These are phyloP conservation scores for Zoanthus gigantus DNA, from an alignment of 92 coral and sea anemone species.

Conservation along the genomic window DNA sequence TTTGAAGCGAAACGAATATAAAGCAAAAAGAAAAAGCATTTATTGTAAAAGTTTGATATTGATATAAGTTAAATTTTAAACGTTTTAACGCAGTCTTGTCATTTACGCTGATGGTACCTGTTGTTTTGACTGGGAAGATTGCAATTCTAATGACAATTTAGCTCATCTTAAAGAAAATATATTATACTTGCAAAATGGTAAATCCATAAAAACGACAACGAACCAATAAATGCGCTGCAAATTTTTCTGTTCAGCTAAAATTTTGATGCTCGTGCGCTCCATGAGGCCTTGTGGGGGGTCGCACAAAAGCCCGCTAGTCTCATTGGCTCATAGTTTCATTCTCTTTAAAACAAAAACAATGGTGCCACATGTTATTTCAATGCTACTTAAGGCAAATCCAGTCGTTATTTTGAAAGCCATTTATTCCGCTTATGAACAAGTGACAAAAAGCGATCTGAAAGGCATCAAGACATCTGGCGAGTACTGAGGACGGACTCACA, in stretches of 20 bases:
- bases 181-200: constrained; percentile 49
- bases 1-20: not conserved
- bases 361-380: constrained; percentile 96
- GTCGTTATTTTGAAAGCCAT: constrained; percentile 87
- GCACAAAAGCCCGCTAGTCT: constrained; percentile 46
- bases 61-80: not conserved
- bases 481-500: constrained; percentile 48
- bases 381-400: constrained; percentile 77
- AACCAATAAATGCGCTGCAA: constrained; percentile 75
- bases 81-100: not conserved
- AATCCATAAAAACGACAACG: constrained; percentile 41
- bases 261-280: constrained; percentile 60
- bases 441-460: constrained; percentile 81
- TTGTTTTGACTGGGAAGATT: constrained; percentile 64
- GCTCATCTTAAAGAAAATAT: constrained; percentile 64
- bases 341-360: constrained; percentile 90
- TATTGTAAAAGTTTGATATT: not conserved
- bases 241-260: constrained; percentile 55
- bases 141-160: constrained; percentile 73
- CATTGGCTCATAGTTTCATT: constrained; percentile 84
- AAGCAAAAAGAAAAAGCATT: not conserved
- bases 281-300: constrained; percentile 80
- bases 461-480: constrained; percentile 71
- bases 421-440: constrained; percentile 79
- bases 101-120: constrained; percentile 18